Percentiles rank a stretch among this genome's conserved stretches.
phyloP scores from a whole-genome alignment of 2,797 vertebrate species.

The Xiphophorus birchmanni region DNA sequence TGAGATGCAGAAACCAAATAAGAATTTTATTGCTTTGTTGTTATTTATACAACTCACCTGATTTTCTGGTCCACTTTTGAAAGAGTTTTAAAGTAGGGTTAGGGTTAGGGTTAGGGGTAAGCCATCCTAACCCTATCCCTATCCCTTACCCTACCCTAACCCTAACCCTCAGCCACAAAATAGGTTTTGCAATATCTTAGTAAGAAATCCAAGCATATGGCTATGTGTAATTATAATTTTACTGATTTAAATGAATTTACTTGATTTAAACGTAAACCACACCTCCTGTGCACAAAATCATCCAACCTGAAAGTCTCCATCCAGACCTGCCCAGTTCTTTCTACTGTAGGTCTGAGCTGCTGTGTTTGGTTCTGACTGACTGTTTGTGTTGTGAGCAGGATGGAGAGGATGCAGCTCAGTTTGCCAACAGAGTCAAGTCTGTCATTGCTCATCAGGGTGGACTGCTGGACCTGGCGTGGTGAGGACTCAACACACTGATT shows the following conservation, averaged over 20 bases:
- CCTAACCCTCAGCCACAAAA: not conserved
- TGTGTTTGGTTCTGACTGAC: not conserved
- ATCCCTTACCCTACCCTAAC: no score
- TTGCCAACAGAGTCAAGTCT: constrained; percentile 94
- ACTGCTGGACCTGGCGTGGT: constrained; percentile 92
- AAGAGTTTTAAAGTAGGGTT: not conserved
- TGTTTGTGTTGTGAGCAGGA: constrained; percentile 75
- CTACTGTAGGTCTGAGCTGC: not conserved
- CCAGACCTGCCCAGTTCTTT: not conserved
- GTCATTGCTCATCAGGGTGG: constrained; percentile 92
- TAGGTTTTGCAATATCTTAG: not conserved
- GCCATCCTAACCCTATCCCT: no score
- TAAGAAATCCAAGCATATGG: not conserved
- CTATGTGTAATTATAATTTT: not conserved
- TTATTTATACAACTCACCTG: not conserved
- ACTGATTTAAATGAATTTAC: not conserved
- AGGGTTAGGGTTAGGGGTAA: no score
- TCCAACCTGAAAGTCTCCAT: not conserved
- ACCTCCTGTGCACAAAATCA: not conserved
- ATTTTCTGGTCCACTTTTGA: not conserved
- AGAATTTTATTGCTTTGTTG: not conserved
- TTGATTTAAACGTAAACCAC: not conserved
- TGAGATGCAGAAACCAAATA: not conserved
- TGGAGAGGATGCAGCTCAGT: constrained; percentile 90
- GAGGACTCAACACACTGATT: constrained; percentile 38